phyloP scores from a whole-genome alignment of 2,797 vertebrate genomes.

The Melanotaenia pygmaea region DNA sequence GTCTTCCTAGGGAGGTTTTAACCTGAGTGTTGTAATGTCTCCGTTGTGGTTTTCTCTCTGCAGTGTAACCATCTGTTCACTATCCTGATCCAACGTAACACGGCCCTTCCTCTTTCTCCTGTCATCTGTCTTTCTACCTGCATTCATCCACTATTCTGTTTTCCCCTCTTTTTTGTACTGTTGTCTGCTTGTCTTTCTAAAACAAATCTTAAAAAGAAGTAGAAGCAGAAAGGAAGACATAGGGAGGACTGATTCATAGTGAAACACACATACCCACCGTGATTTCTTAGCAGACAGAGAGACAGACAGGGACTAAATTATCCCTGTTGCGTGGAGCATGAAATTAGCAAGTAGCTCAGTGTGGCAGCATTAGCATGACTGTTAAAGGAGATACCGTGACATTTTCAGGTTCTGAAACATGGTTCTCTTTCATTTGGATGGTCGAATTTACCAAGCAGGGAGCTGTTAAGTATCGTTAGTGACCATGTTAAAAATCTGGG shows the following conservation, averaged over 20 bases:
- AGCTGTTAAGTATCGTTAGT: conserved; percentile 44
- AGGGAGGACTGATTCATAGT: conserved; percentile 36
- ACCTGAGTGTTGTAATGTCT: conserved; percentile 81
- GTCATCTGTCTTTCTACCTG: conserved; percentile 32
- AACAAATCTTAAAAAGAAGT: conserved; percentile 20
- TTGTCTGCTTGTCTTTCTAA: background rate
- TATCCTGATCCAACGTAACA: conserved; percentile 54
- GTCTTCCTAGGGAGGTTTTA: conserved; percentile 74
- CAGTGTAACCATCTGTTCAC: conserved; percentile 78
- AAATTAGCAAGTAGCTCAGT: conserved; percentile 81
- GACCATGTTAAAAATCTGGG: conserved; percentile 24
- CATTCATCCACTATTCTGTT: background rate
- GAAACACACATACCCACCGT: conserved; percentile 31
- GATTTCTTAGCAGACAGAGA: conserved; percentile 34
- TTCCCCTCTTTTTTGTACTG: background rate
- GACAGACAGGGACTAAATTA: conserved; percentile 73
- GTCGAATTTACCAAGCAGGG: conserved; percentile 34
- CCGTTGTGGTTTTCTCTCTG: conserved; percentile 73
- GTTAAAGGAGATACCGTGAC: conserved; percentile 72
- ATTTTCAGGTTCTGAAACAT: conserved; percentile 64
- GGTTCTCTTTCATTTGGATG: conserved; percentile 35
- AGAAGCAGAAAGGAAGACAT: conserved; percentile 14
- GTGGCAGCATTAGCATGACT: conserved; percentile 78
- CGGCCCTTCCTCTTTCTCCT: conserved; percentile 37
- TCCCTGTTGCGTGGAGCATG: conserved; percentile 77